These are phyloP conservation scores for Istiophorus platypterus DNA, from an alignment of 2,113 vertebrate genomes.

Conservation along the genomic window DNA sequence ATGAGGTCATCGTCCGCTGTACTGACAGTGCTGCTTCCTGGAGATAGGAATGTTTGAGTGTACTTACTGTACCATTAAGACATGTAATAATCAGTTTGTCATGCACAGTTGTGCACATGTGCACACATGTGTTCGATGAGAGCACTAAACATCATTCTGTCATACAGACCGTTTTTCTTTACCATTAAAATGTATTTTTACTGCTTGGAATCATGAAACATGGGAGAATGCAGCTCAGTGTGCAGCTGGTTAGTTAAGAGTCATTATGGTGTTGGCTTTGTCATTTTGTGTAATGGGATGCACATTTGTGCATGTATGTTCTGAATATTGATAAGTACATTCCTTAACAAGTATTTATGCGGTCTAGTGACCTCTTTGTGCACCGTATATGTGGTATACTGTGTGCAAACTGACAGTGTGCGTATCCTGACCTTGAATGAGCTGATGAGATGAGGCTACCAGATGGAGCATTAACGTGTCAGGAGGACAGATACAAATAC, in stretches of 20 bases:
- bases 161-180: constrained; percentile 4
- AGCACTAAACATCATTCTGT: neutral
- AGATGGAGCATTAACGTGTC: constrained; percentile 3
- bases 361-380: neutral
- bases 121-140: neutral
- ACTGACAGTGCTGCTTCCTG: constrained; percentile 1
- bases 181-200: constrained; percentile 1
- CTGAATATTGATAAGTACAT: constrained; percentile 11
- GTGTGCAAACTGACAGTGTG: constrained; percentile 1
- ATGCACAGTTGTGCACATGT: neutral
- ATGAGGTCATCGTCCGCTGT: constrained; percentile 43
- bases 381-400: neutral
- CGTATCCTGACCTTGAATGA: neutral
- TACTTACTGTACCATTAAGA: constrained; percentile 13
- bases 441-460: constrained; percentile 26
- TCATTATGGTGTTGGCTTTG: neutral
- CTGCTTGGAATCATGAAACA: neutral
- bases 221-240: neutral
- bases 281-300: neutral
- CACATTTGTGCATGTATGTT: neutral
- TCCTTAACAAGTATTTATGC: neutral
- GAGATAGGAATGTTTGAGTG: constrained; percentile 18
- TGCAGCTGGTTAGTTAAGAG: neutral
- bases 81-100: constrained; percentile 6
- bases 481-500: constrained; percentile 3